Conservation (phyloP, 2,113 vertebrate species). For the Coracopsis vasa region DNA sequence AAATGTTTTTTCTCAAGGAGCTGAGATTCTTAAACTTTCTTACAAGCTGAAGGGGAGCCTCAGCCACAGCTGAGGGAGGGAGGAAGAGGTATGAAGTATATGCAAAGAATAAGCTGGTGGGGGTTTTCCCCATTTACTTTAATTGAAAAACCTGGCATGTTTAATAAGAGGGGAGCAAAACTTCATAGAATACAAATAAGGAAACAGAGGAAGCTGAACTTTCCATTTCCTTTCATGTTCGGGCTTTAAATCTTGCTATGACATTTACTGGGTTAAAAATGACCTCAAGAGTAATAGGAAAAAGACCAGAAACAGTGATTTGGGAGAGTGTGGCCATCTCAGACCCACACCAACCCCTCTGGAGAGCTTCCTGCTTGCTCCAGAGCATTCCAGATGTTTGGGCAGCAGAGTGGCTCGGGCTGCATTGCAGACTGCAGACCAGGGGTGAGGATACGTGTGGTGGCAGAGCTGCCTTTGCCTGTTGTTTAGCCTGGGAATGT, state of each 20-base stretch:
- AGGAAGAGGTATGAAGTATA: neutral
- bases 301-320: neutral
- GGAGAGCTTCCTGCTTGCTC: neutral
- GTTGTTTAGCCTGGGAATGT: neutral
- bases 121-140: neutral
- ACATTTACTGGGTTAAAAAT: neutral
- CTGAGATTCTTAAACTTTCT: neutral
- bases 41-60: neutral
- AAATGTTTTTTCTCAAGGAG: neutral
- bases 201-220: neutral
- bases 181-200: neutral
- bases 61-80: neutral
- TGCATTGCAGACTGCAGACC: neutral
- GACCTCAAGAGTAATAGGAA: neutral
- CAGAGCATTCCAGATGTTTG: neutral
- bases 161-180: neutral
- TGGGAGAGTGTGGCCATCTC: neutral
- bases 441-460: rapidly evolving
- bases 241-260: neutral
- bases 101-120: neutral
- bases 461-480: neutral
- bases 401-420: rapidly evolving
- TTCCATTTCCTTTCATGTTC: neutral
- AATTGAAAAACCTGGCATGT: neutral
- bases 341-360: neutral